Conservation (phyloP, 1,140 invertebrate species). For the Vollenhovia emeryi region DNA sequence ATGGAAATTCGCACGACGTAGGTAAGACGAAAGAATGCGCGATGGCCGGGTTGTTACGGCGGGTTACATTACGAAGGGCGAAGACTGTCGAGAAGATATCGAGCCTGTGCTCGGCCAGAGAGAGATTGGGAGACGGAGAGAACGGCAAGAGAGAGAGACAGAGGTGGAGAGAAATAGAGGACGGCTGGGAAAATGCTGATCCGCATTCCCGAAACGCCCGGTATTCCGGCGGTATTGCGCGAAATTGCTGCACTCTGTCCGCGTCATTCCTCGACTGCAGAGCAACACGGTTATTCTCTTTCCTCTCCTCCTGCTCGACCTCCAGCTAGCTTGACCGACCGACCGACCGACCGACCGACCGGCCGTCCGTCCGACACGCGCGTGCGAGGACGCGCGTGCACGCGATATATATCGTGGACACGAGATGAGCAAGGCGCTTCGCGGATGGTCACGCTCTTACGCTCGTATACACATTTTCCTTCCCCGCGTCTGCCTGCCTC, state of each 20-base stretch:
- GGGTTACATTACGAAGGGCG: constrained; percentile 32
- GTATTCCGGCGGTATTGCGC: constrained; percentile 83
- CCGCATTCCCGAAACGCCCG: constrained; percentile 81
- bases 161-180: constrained; percentile 38
- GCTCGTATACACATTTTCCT: constrained; percentile 38
- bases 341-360: background rate
- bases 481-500: background rate
- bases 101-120: constrained; percentile 22
- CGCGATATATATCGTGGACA: constrained; percentile 52
- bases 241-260: constrained; percentile 83
- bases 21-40: constrained; percentile 22
- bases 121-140: constrained; percentile 5
- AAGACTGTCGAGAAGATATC: constrained; percentile 45
- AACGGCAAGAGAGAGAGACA: background rate
- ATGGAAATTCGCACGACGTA: constrained; percentile 22
- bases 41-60: constrained; percentile 2
- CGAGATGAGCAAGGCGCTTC: constrained; percentile 14
- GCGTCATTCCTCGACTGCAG: constrained; percentile 78
- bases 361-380: constrained; percentile 2
- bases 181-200: constrained; percentile 80
- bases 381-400: constrained; percentile 48
- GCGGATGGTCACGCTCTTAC: constrained; percentile 48
- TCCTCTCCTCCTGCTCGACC: constrained; percentile 3
- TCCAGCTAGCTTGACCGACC: background rate
- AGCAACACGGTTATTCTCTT: constrained; percentile 62